Conservation (phyloP, 2,888 invertebrate species). For the Nemapogon koenigi region DNA sequence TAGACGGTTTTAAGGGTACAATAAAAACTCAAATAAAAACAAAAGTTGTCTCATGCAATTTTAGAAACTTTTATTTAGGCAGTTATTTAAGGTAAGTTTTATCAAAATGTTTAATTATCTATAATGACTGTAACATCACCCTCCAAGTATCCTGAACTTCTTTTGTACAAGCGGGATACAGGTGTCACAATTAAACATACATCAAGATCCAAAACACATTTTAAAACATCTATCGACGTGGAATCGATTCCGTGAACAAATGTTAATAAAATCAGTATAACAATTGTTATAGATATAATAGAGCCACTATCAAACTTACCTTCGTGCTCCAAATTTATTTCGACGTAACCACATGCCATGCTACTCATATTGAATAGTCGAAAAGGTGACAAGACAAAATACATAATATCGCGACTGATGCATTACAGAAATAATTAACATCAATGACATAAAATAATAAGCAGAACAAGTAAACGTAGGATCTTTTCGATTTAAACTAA, state of each 20-base stretch:
- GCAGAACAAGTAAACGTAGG: background rate
- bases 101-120: constrained; percentile 19
- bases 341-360: constrained; percentile 39
- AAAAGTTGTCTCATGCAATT: constrained; percentile 44
- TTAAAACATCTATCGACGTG: constrained; percentile 31
- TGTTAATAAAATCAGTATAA: constrained; percentile 15
- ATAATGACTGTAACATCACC: constrained; percentile 27
- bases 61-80: constrained; percentile 30
- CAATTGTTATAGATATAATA: constrained; percentile 19
- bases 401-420: background rate
- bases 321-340: constrained; percentile 23
- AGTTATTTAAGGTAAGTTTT: constrained; percentile 28
- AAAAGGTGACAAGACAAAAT: background rate
- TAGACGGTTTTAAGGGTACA: constrained; percentile 55
- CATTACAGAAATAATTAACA: no score
- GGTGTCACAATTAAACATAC: constrained; percentile 20
- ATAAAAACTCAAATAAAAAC: constrained; percentile 52
- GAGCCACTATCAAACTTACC: constrained; percentile 39
- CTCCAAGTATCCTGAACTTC: constrained; percentile 62
- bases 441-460: background rate
- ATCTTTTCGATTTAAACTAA: no score
- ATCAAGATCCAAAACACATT: constrained; percentile 21
- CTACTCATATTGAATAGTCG: constrained; percentile 21
- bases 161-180: no score
- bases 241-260: constrained; percentile 49